A percentile compares a stretch with the other conserved stretches of the same genome.
phyloP scores from a whole-genome alignment of 2,797 vertebrate genomes.

The Sebastes wilsoni region DNA sequence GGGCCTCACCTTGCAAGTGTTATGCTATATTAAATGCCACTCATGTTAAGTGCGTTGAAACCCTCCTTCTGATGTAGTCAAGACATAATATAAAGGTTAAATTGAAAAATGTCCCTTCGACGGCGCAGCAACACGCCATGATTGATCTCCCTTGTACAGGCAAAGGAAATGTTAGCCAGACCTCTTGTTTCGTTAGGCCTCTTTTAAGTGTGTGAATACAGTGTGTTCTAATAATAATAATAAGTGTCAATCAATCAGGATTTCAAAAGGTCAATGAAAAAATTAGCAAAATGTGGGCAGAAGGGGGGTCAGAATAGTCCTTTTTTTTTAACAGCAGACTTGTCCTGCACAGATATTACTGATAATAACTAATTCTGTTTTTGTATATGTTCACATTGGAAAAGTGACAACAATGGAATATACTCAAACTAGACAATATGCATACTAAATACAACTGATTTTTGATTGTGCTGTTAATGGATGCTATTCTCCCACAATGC shows the following conservation, averaged over 20 bases:
- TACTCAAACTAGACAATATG: not conserved
- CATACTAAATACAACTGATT: not conserved
- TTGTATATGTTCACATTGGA: not conserved
- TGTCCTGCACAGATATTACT: not conserved
- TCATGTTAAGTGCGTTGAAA: slow-evolving; percentile 92
- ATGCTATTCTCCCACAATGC: not conserved
- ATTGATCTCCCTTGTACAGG: slow-evolving; percentile 91
- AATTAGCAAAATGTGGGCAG: slow-evolving; percentile 40
- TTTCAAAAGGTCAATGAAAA: slow-evolving; percentile 82
- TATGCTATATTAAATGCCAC: slow-evolving; percentile 99
- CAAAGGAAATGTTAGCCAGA: slow-evolving; percentile 87
- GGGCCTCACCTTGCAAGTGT: slow-evolving; percentile 91
- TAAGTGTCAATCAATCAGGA: slow-evolving; percentile 76
- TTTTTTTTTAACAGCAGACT: not conserved
- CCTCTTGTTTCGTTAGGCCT: slow-evolving; percentile 60
- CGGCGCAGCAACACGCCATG: slow-evolving; percentile 82
- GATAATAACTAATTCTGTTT: not conserved
- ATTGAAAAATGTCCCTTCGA: slow-evolving; percentile 95
- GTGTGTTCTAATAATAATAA: slow-evolving; percentile 71
- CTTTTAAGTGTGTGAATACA: slow-evolving; percentile 69
- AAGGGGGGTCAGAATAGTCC: not conserved
- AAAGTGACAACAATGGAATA: not conserved
- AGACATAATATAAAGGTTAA: slow-evolving; percentile 90
- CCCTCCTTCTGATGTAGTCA: slow-evolving; percentile 85
- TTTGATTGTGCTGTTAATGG: not conserved